Conservation (phyloP, 2,113 vertebrate species). For the Apaloderma vittatum region DNA sequence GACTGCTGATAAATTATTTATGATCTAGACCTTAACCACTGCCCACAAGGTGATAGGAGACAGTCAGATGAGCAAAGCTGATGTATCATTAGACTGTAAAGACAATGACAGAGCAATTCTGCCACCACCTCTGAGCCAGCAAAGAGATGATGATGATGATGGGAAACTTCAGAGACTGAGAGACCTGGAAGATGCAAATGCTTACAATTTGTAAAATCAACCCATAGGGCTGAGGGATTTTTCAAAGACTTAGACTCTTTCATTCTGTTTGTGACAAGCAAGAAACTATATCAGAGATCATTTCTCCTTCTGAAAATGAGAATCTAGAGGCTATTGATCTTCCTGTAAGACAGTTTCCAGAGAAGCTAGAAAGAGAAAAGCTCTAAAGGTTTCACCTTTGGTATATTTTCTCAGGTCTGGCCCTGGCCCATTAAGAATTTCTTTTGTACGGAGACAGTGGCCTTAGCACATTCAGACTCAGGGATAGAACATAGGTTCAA, state of each 20-base stretch:
- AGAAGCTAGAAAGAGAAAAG: neutral
- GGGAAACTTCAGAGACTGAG: neutral
- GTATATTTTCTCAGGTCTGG: neutral
- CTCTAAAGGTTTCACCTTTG: neutral
- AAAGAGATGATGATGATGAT: neutral
- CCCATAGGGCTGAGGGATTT: neutral
- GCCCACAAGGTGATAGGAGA: neutral
- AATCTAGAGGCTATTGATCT: neutral
- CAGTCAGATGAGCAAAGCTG: neutral
- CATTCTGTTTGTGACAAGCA: neutral
- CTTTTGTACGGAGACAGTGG: neutral
- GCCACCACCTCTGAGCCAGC: neutral
- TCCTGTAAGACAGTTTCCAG: neutral
- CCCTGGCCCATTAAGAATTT: neutral
- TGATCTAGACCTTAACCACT: rapidly evolving
- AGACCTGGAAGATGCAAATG: neutral
- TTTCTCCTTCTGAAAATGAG: neutral
- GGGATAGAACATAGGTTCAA: neutral
- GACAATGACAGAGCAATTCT: neutral
- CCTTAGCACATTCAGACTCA: neutral
- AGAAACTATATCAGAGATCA: neutral
- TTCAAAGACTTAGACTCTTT: neutral
- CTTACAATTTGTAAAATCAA: neutral
- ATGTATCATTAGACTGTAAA: neutral
- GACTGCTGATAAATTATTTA: neutral